Evolutionary conservation across 2,113 vertebrate species (phyloP), one percentile per base, ranked within the genome.

Genomic region (Madoqua kirkii): DNA sequence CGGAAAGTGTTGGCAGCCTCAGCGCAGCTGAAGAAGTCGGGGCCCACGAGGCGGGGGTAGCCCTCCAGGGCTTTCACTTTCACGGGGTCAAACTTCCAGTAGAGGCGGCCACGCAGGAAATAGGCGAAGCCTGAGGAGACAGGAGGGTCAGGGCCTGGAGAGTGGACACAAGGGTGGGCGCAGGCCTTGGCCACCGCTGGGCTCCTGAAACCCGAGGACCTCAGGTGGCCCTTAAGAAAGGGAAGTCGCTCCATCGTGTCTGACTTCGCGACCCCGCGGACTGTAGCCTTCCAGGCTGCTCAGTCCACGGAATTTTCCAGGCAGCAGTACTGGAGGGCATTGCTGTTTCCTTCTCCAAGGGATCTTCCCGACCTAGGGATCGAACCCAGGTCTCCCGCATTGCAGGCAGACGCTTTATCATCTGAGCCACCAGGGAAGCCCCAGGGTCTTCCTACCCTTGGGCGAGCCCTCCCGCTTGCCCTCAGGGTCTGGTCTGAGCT

Each of bases 1-100:
- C 95, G 96, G 98, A 99, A 99, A 57, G 98, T 98, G 81, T 99
- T 99, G 96, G 98, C 99, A 54, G 98, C 93, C 10, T 98, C 84
- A 0, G 98, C 64, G 45, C 99, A 99, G 97, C 99, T 97, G 54
- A 99, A 99, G 98, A 99, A 99, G 95, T 99, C 99, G 48, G 99
- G 96, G 92, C 99, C 99, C 92, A 99, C 95, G 71, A 98, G 98
- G 50, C 99, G 99, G 4, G 99, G 99, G 97, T 99, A 99, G 13
- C 99, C 99, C 62, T 99, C 99, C 96, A 99, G 93, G 48, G 98
- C 99, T 94, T 99, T 99, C 98, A 99, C 99, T 86, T 98, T 99
- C 11, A 99, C 98, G 0, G 99, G 99, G 33, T 99, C 99, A 0
- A 99, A 99, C 97, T 99, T 99, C 99, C 99, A 99, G 98, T 99